These are phyloP conservation scores for Marmota flaviventris DNA, from an alignment of 2,113 vertebrate genomes.

Conservation along the genomic window DNA sequence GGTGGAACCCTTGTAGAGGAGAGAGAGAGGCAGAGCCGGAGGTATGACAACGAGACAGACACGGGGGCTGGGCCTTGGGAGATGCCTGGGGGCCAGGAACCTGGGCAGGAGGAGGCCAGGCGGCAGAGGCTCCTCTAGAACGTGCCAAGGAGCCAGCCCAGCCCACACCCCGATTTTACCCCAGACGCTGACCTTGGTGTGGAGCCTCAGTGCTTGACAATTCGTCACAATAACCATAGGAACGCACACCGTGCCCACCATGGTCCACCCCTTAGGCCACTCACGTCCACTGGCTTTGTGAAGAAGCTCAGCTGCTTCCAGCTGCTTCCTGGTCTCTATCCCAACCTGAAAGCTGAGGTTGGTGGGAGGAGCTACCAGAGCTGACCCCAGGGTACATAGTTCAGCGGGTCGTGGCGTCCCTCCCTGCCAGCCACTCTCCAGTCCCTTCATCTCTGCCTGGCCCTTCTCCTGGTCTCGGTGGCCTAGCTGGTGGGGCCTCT, in stretches of 20 bases:
- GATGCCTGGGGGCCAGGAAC: neutral
- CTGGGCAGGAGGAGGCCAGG: neutral
- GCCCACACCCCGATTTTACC: neutral
- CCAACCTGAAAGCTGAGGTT: neutral
- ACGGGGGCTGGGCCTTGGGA: neutral
- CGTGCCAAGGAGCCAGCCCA: neutral
- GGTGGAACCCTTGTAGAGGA: neutral
- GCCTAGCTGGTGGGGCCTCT: neutral
- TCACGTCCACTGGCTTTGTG: neutral
- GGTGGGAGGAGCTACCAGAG: neutral
- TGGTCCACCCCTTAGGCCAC: too few relatives aligned
- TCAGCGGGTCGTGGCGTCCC: too few relatives aligned
- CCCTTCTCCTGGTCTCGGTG: neutral
- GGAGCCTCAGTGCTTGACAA: neutral
- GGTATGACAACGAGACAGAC: too few relatives aligned
- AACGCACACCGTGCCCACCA: too few relatives aligned
- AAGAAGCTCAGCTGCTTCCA: too few relatives aligned
- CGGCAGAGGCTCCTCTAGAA: neutral
- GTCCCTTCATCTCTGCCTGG: neutral
- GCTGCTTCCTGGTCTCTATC: too few relatives aligned
- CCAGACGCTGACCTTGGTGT: too few relatives aligned
- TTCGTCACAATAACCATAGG: neutral
- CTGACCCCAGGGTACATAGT: neutral
- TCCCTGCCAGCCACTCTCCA: neutral
- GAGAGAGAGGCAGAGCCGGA: neutral